Conservation (phyloP, 1,140 invertebrate genomes). For the Lutraria rhynchaena region DNA sequence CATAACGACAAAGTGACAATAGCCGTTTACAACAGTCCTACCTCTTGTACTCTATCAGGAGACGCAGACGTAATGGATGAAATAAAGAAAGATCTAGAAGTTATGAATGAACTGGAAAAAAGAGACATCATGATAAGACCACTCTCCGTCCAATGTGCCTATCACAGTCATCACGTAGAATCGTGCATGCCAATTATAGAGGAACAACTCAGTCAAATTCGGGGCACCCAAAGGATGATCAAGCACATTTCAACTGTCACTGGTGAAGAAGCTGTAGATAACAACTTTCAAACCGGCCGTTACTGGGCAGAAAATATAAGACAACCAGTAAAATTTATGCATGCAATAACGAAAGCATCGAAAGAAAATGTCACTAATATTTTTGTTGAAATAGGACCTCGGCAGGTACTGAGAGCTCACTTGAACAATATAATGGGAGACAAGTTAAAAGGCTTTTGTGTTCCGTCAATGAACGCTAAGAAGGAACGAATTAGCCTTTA, state of each 20-base stretch:
- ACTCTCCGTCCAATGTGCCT: constrained; percentile 57
- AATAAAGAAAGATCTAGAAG: constrained; percentile 16
- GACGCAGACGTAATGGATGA: constrained; percentile 57
- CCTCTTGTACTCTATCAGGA: constrained; percentile 70
- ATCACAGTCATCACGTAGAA: constrained; percentile 71
- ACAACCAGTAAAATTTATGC: constrained; percentile 30
- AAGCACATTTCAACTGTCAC: constrained; percentile 63
- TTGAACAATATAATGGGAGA: constrained; percentile 59
- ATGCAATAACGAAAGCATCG: constrained; percentile 6
- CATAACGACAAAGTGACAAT: constrained; percentile 61
- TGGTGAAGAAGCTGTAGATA: constrained; percentile 1
- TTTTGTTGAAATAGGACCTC: constrained; percentile 43
- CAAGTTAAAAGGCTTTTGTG: constrained; percentile 58
- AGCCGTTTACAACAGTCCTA: constrained; percentile 69
- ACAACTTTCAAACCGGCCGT: constrained; percentile 5
- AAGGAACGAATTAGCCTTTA: constrained; percentile 42
- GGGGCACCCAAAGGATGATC: neutral
- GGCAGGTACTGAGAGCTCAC: constrained; percentile 25
- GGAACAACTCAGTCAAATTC: neutral
- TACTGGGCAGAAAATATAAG: constrained; percentile 49
- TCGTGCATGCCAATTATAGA: constrained; percentile 47
- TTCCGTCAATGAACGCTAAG: constrained; percentile 67
- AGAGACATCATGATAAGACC: constrained; percentile 30
- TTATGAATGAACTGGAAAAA: constrained; percentile 3
- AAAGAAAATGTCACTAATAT: constrained; percentile 6